Base-by-base conservation (phyloP, 1,140 invertebrate species). In the Euwallacea similis region DNA sequence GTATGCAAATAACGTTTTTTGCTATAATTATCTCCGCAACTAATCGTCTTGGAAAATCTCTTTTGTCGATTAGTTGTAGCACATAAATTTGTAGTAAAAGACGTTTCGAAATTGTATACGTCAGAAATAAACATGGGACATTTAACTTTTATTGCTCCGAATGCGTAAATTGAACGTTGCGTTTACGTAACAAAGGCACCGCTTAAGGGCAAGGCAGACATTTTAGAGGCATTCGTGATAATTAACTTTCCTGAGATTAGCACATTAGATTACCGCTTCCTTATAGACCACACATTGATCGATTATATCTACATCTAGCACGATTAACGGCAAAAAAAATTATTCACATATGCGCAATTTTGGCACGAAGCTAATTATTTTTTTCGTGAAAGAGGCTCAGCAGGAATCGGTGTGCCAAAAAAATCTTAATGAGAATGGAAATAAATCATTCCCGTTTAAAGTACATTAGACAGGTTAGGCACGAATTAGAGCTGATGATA, bases 401-500 rank as follows among this genome's bases (percentile, higher is more conserved):
- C 43, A 46, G 63, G 33, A 54, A 9, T 33, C 63, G 9, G 42
- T 10, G 10, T 50, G 63, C 47, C 43, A 65, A 65, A 65, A 65
- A 53, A 43, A 50, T 54, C 43, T n/a, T 65, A 65, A 53, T 65
- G 46, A 42, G 47, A 53, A 11, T 44, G 41, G 63, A 13, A 13
- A 33, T 54, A 53, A 58, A 50, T 63, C 44, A 65, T 42, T 21
- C 46, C 7, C 7, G 33, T 54, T 65, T n/a, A 55, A 53, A 65
- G 43, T 13, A 42, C 9, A 33, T 47, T 16, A 47, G 61, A 47
- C 42, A 63, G 10, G 4, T 9, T 42, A 44, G 13, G 42, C 47
- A 65, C 63, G 47, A 41, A 65, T 65, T 65, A 65, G 13, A 58
- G 50, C 33, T 33, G 50, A 65, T 65, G 63, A 65, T 65, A 33